Percentiles rank a stretch among this genome's conserved stretches.
These are phyloP conservation scores for Myotis vivesi DNA, from an alignment of 2,797 vertebrate species.

Conservation along the genomic window DNA sequence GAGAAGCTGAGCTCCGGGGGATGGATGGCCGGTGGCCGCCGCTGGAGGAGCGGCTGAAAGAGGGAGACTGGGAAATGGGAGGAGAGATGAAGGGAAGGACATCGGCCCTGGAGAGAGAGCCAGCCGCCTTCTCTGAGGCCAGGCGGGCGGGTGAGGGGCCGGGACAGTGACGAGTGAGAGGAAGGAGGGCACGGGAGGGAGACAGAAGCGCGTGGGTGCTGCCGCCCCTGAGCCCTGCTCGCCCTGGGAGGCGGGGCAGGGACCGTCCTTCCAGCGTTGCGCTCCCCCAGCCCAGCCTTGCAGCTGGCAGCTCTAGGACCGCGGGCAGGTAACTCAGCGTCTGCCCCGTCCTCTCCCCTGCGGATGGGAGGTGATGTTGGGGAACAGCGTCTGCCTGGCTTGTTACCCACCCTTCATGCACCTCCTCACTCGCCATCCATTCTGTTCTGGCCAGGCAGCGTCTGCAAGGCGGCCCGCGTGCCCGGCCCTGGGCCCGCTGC, in stretches of 20 bases:
- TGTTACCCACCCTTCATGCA: not conserved
- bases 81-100: not conserved
- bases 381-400: not conserved
- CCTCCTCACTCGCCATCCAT: not conserved
- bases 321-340: not conserved
- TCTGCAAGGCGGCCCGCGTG: not conserved
- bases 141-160: not conserved
- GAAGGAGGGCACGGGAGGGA: not conserved
- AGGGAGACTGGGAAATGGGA: accelerated
- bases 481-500: not conserved
- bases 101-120: not conserved
- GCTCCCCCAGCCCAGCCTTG: not conserved
- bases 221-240: not conserved
- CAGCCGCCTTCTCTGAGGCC: not conserved
- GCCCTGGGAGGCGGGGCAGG: not conserved
- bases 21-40: not conserved
- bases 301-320: not conserved
- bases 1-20: not conserved
- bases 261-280: not conserved
- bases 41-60: not conserved
- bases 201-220: not conserved
- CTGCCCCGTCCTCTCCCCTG: not conserved
- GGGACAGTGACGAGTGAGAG: not conserved
- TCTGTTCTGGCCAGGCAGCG: not conserved
- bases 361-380: not conserved